Evolutionary conservation across 2,113 vertebrate genomes (phyloP).

Genomic region (Forbesichthys agassizii): DNA sequence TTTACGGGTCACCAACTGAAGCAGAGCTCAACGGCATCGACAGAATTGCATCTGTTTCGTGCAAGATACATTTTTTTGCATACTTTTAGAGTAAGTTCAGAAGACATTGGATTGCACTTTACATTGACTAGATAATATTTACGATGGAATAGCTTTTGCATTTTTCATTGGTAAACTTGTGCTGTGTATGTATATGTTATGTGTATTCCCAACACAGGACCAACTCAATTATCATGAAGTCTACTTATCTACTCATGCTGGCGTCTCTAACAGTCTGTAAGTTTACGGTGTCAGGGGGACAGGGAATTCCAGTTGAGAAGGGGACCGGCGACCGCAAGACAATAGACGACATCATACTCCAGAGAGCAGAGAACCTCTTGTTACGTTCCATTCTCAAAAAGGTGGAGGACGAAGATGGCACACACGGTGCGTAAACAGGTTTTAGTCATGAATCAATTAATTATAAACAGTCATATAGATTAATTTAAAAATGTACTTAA

Average conservation of each 20-base stretch:
- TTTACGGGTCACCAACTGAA: constrained; percentile 52
- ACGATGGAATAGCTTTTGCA: too few relatives aligned
- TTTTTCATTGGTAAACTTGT: too few relatives aligned
- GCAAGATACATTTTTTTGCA: constrained; percentile 13
- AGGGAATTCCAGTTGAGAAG: constrained; percentile 62
- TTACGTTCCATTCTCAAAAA: constrained; percentile 79
- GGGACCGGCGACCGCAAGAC: constrained; percentile 59
- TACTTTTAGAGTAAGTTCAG: constrained; percentile 49
- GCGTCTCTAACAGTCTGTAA: constrained; percentile 72
- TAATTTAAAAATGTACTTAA: not conserved
- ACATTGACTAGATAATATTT: not conserved
- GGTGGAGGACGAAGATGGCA: constrained; percentile 72
- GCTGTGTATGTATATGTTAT: too few relatives aligned
- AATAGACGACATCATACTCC: constrained; percentile 76
- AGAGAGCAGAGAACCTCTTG: constrained; percentile 77
- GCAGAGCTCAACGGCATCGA: constrained; percentile 15
- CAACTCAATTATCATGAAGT: constrained; percentile 74
- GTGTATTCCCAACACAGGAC: constrained; percentile 45
- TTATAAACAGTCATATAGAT: too few relatives aligned
- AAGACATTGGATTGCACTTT: not conserved
- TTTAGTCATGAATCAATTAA: not conserved
- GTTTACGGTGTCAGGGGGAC: constrained; percentile 63
- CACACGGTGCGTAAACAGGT: constrained; percentile 71
- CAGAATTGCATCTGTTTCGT: constrained; percentile 3
- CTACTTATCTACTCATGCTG: constrained; percentile 73